Percentiles rank a stretch among this genome's conserved stretches.
Evolutionary conservation across 1,140 invertebrate species (phyloP).

Genomic region (Hycleus cichorii): DNA sequence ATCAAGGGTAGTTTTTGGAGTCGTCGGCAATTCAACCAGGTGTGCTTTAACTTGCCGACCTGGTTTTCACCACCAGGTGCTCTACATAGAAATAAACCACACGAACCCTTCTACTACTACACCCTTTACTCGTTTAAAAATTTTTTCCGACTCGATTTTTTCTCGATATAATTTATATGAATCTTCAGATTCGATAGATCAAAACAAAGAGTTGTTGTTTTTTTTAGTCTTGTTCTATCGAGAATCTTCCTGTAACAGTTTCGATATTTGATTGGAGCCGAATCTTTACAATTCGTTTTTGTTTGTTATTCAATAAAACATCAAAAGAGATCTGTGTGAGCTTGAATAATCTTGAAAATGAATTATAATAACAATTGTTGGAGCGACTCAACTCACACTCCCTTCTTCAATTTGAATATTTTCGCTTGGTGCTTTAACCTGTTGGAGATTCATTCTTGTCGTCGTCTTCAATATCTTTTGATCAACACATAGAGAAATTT

Average conservation of each 20-base stretch:
- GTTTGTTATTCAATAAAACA: too few species aligned
- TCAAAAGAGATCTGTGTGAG: too few species aligned
- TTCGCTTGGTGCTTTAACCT: too few species aligned
- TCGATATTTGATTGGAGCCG: too few species aligned
- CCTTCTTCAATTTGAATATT: too few species aligned
- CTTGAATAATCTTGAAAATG: too few species aligned
- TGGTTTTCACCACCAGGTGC: conserved; percentile 19
- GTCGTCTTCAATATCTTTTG: background rate
- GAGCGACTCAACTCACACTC: too few species aligned
- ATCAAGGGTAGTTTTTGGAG: conserved; percentile 11
- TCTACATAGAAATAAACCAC: conserved; percentile 21
- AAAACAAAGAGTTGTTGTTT: conserved; percentile 11
- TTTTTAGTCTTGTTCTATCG: too few species aligned
- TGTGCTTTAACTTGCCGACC: conserved; percentile 23
- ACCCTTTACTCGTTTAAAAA: conserved; percentile 8
- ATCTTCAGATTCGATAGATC: conserved; percentile 5
- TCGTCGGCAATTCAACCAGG: conserved; percentile 16
- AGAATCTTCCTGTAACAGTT: too few species aligned
- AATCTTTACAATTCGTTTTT: too few species aligned
- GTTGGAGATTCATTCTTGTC: too few species aligned
- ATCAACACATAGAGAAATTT: background rate
- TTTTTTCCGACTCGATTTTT: background rate
- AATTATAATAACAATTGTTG: too few species aligned
- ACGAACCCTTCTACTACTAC: conserved; percentile 7
- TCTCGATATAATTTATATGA: conserved; percentile 20